Percentiles rank a stretch among this genome's conserved stretches.
phyloP scores from a whole-genome alignment of 2,888 invertebrate genomes.

The Blastobasis adustella region DNA sequence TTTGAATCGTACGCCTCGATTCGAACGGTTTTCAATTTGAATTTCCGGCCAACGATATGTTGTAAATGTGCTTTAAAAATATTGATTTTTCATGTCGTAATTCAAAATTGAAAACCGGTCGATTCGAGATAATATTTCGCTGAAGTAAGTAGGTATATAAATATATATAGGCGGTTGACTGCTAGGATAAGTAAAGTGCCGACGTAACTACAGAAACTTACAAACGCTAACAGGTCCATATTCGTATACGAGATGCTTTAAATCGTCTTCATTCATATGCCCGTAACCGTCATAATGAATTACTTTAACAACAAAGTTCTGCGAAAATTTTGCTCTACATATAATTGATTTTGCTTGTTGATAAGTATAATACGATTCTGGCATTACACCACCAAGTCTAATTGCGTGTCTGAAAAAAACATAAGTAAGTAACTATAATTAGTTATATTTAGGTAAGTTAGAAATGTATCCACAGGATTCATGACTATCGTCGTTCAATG shows the following conservation, averaged over 20 bases:
- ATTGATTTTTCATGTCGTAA: too few relatives aligned
- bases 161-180: too few relatives aligned
- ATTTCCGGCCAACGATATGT: too few relatives aligned
- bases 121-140: too few relatives aligned
- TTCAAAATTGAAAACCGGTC: too few relatives aligned
- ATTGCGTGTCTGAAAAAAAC: not conserved
- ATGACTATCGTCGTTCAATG: not conserved
- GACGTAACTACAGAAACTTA: conserved; percentile 1
- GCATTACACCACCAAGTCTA: not conserved
- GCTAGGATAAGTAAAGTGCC: too few relatives aligned
- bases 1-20: too few relatives aligned
- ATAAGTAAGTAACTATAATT: not conserved
- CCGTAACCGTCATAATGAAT: not conserved
- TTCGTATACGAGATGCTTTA: not conserved
- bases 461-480: not conserved
- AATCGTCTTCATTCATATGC: not conserved
- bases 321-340: not conserved
- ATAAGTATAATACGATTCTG: not conserved
- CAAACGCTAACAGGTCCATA: conserved; percentile 5
- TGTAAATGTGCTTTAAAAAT: too few relatives aligned
- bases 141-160: too few relatives aligned
- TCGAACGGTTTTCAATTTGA: too few relatives aligned
- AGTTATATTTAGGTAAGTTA: not conserved
- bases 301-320: not conserved
- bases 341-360: not conserved